Percentiles rank a stretch among this genome's conserved stretches.
Conservation (phyloP, 2,797 vertebrate genomes). For the Anolis apletophallus region DNA sequence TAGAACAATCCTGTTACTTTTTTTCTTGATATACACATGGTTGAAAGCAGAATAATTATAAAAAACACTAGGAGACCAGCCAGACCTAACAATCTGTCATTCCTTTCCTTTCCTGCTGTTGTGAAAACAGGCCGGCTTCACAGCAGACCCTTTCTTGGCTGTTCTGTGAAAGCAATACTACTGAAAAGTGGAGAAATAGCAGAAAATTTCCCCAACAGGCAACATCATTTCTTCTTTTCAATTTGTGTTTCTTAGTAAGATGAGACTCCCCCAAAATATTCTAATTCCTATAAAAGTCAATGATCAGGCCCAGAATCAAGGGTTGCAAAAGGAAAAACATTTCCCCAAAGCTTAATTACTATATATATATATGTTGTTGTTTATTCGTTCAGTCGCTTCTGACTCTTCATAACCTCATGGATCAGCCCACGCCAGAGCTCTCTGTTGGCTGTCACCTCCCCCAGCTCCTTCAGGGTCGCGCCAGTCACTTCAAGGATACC, state of each 20-base stretch:
- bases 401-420: too few species aligned
- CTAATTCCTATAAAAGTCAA: neutral
- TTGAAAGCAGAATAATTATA: slow-evolving; percentile 52
- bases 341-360: neutral
- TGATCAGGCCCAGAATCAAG: neutral
- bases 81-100: slow-evolving; percentile 13
- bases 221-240: neutral
- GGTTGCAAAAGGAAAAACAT: neutral
- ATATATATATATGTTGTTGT: too few species aligned
- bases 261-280: neutral
- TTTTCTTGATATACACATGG: slow-evolving; percentile 57
- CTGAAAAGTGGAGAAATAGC: neutral
- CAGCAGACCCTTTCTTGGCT: slow-evolving; percentile 20
- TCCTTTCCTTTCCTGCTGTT: slow-evolving; percentile 30
- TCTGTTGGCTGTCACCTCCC: too few species aligned
- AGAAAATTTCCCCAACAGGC: neutral
- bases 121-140: slow-evolving; percentile 27
- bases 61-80: slow-evolving; percentile 42
- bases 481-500: too few species aligned
- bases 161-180: slow-evolving; percentile 14
- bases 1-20: slow-evolving; percentile 62
- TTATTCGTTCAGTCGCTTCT: too few species aligned
- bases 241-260: neutral
- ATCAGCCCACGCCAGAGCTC: too few species aligned
- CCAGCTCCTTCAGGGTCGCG: too few species aligned